A percentile compares a stretch with the other conserved stretches of the same genome.
phyloP scores from a whole-genome alignment of 2,797 vertebrate genomes.

The Xerus rutilus region DNA sequence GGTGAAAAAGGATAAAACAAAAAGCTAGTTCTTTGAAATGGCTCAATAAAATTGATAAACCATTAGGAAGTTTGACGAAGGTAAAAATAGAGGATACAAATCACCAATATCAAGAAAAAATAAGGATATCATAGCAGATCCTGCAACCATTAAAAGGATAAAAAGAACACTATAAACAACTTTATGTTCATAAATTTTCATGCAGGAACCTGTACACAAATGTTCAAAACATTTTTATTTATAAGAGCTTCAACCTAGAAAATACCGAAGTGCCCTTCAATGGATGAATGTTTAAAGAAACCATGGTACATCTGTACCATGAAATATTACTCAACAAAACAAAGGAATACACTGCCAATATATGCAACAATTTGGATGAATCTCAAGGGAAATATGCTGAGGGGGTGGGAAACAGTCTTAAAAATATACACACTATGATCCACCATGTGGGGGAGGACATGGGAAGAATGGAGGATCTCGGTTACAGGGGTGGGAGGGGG shows the following conservation, averaged over 20 bases:
- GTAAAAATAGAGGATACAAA: conserved; percentile 1
- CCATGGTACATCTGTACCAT: not conserved
- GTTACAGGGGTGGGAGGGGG: too few species aligned
- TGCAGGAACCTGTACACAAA: not conserved
- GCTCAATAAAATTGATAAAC: not conserved
- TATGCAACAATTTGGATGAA: not conserved
- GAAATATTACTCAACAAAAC: not conserved
- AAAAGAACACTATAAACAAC: not conserved
- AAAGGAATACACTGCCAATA: not conserved
- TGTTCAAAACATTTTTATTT: not conserved
- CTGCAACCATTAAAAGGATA: not conserved
- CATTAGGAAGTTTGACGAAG: not conserved
- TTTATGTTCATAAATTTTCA: not conserved
- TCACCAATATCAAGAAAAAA: not conserved
- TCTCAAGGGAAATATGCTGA: not conserved
- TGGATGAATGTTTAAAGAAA: conserved; percentile 14
- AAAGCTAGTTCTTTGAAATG: not conserved
- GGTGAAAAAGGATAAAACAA: conserved; percentile 7
- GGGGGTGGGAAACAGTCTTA: not conserved
- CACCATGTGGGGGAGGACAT: too few species aligned
- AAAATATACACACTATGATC: not conserved
- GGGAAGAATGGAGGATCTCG: too few species aligned
- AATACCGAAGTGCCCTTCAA: not conserved
- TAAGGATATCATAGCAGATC: not conserved
- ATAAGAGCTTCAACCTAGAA: not conserved